Base-by-base conservation (phyloP, 1,140 invertebrate genomes). In the Drosophila obscura region DNA sequence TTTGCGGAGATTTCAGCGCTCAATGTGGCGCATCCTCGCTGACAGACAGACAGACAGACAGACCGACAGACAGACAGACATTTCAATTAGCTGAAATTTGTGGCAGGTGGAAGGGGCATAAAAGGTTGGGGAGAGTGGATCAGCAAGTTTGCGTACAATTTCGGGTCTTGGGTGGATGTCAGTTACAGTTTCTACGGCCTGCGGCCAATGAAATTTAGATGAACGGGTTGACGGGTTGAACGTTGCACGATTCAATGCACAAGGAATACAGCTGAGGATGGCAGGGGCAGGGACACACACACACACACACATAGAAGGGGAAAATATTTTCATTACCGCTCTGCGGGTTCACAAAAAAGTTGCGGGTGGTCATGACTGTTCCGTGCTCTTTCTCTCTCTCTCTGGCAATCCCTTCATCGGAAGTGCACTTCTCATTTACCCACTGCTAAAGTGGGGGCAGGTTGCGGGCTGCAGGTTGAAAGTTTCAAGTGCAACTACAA, bases 31-130 rank as follows among this genome's bases (percentile, higher is more conserved):
- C 64, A 49, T 60, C 63, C 66, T 39, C 52, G 67, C n/a, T 83
- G 80, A 83, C 67, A 71, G 65, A 69, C 69, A 35, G n/a, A 39
- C 62, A 1, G n/a, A 39, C 62, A 1, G 31, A 58, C 57, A 69
- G n/a, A n/a, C n/a, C n/a, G n/a, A 39, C 62, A 1, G n/a, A 39
- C 62, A 1, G 67, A 74, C 79, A 87, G 82, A 87, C 82, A 87
- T 87, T 87, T 87, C 82, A 88, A 87, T 87, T 87, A 87, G 82
- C 75, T 52, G 49, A 69, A 77, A 82, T 74, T 82, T 82, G 79
- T 72, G 73, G 73, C 79, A 69, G 69, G 68, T 82, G 53, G 68
- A 19, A 16, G 45, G 6, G 31, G 31, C 8, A 31, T 3, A 2
- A 9, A 4, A 8, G 15, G n/a, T 7, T 19, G 46, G 16, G 16